A percentile compares a stretch with the other conserved stretches of the same genome.
Evolutionary conservation across 1,140 invertebrate genomes (phyloP).

Genomic region (Diachasmimorpha longicaudata): DNA sequence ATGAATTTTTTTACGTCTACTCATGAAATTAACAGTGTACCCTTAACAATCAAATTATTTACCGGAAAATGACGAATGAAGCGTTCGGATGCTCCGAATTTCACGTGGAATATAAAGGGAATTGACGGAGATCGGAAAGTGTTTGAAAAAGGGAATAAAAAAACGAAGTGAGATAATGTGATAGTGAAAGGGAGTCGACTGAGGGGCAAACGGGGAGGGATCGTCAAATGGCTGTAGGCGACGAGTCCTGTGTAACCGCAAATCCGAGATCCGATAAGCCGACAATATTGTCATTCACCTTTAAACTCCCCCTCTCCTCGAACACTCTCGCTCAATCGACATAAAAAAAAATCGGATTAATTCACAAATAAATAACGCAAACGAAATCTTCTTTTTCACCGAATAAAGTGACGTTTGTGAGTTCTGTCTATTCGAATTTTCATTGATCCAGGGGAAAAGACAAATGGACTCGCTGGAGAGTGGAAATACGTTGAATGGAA

Average conservation of each 20-base stretch:
- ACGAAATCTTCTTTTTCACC: not conserved
- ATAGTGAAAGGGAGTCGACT: not conserved
- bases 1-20: too few species aligned
- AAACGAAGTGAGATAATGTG: not conserved
- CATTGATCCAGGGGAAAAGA: conserved; percentile 9
- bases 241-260: conserved; percentile 36
- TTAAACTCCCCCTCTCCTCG: not conserved
- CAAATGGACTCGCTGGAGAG: conserved; percentile 29
- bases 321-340: not conserved
- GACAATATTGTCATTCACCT: conserved; percentile 38
- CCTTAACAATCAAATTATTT: too few species aligned
- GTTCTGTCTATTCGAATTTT: not conserved
- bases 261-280: conserved; percentile 41
- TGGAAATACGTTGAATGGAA: conserved; percentile 15
- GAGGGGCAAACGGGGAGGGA: too few species aligned
- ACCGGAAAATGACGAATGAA: not conserved
- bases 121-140: not conserved
- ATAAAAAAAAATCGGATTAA: conserved; percentile 2
- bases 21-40: too few species aligned
- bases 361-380: not conserved
- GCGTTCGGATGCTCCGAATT: not conserved
- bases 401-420: not conserved
- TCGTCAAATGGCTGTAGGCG: conserved; percentile 38
- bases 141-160: conserved; percentile 1
- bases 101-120: not conserved